A percentile compares a stretch with the other conserved stretches of the same genome.
Evolutionary conservation across 2,888 invertebrate genomes (phyloP).

Genomic region (Scaptomyza reducta): DNA sequence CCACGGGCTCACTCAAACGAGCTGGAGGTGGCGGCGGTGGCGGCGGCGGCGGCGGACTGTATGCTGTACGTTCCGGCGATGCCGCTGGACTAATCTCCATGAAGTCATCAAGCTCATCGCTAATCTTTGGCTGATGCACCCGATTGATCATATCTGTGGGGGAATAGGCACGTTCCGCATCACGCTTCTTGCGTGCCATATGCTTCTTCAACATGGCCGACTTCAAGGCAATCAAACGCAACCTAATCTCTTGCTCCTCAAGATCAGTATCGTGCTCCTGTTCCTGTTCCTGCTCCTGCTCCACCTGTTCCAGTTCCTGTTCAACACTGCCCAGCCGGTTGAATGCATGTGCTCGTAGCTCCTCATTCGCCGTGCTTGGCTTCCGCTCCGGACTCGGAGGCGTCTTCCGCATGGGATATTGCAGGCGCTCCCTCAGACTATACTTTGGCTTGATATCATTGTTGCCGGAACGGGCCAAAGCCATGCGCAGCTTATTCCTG

Average conservation of each 20-base stretch:
- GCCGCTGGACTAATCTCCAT: slow-evolving; percentile 83
- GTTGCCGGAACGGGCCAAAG: slow-evolving; percentile 64
- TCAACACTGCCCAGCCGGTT: slow-evolving; percentile 12
- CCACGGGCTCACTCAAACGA: slow-evolving; percentile 72
- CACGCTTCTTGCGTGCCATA: slow-evolving; percentile 81
- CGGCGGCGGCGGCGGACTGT: slow-evolving; percentile 51
- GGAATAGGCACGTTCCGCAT: slow-evolving; percentile 83
- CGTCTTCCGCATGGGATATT: slow-evolving; percentile 51
- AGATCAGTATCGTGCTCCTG: slow-evolving; percentile 35
- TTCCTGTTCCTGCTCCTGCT: slow-evolving; percentile 55
- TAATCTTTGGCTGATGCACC: slow-evolving; percentile 53
- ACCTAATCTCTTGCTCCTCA: slow-evolving; percentile 52
- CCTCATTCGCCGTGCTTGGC: slow-evolving; percentile 8
- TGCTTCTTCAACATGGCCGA: slow-evolving; percentile 83
- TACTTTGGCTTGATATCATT: slow-evolving; percentile 57
- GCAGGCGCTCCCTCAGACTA: slow-evolving; percentile 61
- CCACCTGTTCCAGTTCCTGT: slow-evolving; percentile 6
- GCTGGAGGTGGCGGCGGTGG: slow-evolving; percentile 7
- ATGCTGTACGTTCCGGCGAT: slow-evolving; percentile 75
- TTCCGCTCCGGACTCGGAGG: slow-evolving; percentile 38
- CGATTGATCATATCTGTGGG: slow-evolving; percentile 83
- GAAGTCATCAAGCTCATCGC: slow-evolving; percentile 65
- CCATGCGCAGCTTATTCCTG: slow-evolving; percentile 76
- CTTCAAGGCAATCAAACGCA: slow-evolving; percentile 83
- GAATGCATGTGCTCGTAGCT: slow-evolving; percentile 7